These are phyloP conservation scores for Nephrotoma guestfalica DNA, from an alignment of 2,888 invertebrate species.

Conservation along the genomic window DNA sequence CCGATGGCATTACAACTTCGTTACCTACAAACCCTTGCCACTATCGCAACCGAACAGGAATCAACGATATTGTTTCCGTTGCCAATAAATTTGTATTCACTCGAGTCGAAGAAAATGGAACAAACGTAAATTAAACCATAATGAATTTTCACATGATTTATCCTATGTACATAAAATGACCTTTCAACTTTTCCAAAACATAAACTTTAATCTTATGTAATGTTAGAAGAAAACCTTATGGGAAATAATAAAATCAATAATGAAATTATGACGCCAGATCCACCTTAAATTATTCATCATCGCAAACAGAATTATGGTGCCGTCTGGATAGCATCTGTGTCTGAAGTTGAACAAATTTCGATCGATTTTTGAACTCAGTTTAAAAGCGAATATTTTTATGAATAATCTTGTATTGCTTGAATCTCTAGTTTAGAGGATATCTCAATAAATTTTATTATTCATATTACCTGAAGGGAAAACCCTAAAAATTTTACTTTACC, in stretches of 20 bases:
- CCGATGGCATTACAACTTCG: conserved; percentile 36
- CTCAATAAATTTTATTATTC: too few relatives aligned
- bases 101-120: neutral
- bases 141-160: neutral
- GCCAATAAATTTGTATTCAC: conserved; percentile 34
- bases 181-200: neutral
- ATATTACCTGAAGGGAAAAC: too few relatives aligned
- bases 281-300: neutral
- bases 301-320: neutral
- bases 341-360: neutral
- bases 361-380: neutral
- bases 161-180: neutral
- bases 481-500: too few relatives aligned
- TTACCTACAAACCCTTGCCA: conserved; percentile 43
- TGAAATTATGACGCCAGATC: neutral
- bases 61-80: conserved; percentile 51
- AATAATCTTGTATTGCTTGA: too few relatives aligned
- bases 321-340: neutral
- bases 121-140: neutral
- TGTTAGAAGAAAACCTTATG: neutral
- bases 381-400: neutral
- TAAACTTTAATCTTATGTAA: neutral
- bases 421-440: too few relatives aligned
- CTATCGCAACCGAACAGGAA: conserved; percentile 48
- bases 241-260: neutral